phyloP scores from a whole-genome alignment of 2,113 vertebrate genomes.

The Bubo scandiacus region DNA sequence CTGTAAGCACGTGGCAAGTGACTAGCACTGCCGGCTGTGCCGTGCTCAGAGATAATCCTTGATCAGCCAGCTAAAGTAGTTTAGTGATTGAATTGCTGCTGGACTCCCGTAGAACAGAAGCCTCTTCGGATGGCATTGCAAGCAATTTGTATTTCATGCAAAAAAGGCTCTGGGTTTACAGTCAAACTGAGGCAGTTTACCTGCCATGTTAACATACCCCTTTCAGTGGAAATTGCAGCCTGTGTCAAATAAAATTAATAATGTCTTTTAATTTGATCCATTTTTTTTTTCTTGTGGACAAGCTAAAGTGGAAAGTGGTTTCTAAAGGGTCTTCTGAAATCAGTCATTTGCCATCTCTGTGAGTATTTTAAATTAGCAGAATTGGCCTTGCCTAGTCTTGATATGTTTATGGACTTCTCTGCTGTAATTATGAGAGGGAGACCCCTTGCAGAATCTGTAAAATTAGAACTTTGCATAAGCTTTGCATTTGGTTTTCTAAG shows the following conservation, averaged over 20 bases:
- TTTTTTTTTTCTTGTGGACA: not conserved
- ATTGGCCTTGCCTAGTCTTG: not conserved
- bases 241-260: not conserved
- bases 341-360: not conserved
- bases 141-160: not conserved
- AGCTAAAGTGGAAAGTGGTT: not conserved
- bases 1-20: not conserved
- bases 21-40: not conserved
- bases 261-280: not conserved
- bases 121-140: not conserved
- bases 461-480: not conserved
- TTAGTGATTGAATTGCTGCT: not conserved
- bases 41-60: not conserved
- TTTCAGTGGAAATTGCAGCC: not conserved
- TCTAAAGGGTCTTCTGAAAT: not conserved
- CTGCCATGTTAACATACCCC: not conserved
- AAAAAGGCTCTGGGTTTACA: not conserved
- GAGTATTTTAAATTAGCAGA: not conserved
- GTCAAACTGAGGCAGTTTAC: not conserved
- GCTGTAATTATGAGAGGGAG: not conserved
- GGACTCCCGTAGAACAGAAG: not conserved
- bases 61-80: not conserved
- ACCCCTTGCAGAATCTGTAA: not conserved
- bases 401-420: not conserved
- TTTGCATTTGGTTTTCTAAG: not conserved